Evolutionary conservation across 2,113 vertebrate genomes (phyloP), one percentile per base, ranked within the genome.

Genomic region (Paedocypris sp.): DNA sequence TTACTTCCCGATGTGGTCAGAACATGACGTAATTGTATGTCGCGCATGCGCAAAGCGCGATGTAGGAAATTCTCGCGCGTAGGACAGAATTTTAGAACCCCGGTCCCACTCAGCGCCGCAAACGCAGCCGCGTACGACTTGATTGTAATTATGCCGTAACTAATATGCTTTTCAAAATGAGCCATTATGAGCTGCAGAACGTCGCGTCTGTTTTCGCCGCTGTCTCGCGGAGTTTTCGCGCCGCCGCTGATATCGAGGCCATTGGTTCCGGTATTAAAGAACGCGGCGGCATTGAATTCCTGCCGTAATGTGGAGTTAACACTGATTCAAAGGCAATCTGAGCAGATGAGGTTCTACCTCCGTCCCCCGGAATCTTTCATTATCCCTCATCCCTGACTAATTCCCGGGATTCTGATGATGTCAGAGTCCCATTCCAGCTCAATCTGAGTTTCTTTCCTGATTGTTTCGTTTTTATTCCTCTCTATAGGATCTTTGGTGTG

Each of bases 121-220:
- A 80, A 84, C 83, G 81, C 77, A 80, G 75, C 62, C 70, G 83
- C 74, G 63, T 71, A 75, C 83, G 83, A 81, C 80, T 80, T 78
- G 82, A 83, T 86, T 84, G 83, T 86, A 82, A 87, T 86, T 87
- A 86, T 82, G 79, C 83, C 86, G 85, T 83, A 87, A 87, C 84
- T 87, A 86, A 86, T 85, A 82, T 79, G 85, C 83, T 86, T 87
- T 85, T 85, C 80, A 82, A 83, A 86, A 86, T 81, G 81, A 84
- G 82, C 81, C 82, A 85, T 86, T 87, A 87, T 85, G 83, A 85
- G 81, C 82, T 81, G 82, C 78, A 78, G 82, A 46, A 80, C 82
- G 77, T 79, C 76, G 78, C 72, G 80, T 80, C 76, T 83, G 80
- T 80, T 84, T 83, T 83, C 81, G 81, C 83, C 77, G 79, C 66